Percentiles rank a stretch among this genome's conserved stretches.
These are phyloP conservation scores for Engystomops pustulosus DNA, from an alignment of 2,113 vertebrate genomes.

Conservation along the genomic window DNA sequence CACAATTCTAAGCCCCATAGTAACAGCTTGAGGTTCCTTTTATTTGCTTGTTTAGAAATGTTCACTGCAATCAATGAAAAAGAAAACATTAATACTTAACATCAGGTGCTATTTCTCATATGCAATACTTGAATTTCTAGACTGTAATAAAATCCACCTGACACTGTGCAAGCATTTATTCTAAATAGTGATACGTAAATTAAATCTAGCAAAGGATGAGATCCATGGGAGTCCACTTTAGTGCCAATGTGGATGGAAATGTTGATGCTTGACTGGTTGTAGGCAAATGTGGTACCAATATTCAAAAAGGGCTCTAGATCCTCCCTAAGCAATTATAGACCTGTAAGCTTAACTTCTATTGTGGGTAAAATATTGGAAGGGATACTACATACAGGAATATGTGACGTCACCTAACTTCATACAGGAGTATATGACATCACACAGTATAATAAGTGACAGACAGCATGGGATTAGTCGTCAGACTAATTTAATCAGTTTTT, in stretches of 20 bases:
- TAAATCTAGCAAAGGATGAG: background rate
- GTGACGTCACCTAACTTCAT: no score
- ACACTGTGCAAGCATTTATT: background rate
- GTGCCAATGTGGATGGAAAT: background rate
- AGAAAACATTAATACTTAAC: conserved; percentile 36
- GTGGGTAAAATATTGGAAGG: no score
- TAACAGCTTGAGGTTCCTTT: background rate
- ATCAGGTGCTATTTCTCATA: conserved; percentile 5
- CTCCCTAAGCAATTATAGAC: no score
- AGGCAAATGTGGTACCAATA: no score
- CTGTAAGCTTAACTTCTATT: no score
- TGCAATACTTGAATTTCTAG: background rate
- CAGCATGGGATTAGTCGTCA: no score
- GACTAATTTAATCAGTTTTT: no score
- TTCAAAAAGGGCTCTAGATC: no score
- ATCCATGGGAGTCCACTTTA: background rate
- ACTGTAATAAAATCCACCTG: background rate
- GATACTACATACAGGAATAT: no score
- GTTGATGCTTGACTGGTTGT: no score
- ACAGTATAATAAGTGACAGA: no score
- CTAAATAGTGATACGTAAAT: background rate
- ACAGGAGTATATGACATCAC: no score
- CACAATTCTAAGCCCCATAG: background rate
- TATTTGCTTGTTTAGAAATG: conserved; percentile 40
- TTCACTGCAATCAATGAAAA: conserved; percentile 25